Conservation (phyloP, 2,888 invertebrate genomes). For the Macrostomum cliftonense region DNA sequence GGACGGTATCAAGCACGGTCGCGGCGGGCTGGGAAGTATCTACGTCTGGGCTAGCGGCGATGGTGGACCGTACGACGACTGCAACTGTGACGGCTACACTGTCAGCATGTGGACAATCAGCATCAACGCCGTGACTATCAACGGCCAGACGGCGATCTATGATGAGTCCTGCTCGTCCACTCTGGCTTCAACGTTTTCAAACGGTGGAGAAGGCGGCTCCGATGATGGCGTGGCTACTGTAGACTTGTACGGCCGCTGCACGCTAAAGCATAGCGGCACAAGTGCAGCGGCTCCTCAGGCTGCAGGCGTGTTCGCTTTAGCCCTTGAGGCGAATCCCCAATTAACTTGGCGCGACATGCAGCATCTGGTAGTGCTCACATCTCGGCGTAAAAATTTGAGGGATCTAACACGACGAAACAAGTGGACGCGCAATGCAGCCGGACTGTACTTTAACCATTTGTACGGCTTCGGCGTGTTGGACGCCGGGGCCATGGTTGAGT, state of each 20-base stretch:
- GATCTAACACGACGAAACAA: constrained; percentile 89
- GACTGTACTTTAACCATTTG: constrained; percentile 90
- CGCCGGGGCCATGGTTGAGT: constrained; percentile 91
- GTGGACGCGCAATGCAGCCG: constrained; percentile 98
- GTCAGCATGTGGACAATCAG: constrained; percentile 99
- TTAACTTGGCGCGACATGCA: constrained; percentile 94
- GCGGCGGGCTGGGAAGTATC: constrained; percentile 35
- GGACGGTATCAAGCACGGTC: constrained; percentile 32
- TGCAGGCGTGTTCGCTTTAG: constrained; percentile 89
- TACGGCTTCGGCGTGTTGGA: constrained; percentile 96
- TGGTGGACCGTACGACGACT: constrained; percentile 36
- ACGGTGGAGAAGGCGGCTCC: constrained; percentile 61
- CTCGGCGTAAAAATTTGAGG: constrained; percentile 86
- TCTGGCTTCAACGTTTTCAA: constrained; percentile 91
- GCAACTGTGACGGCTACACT: constrained; percentile 46
- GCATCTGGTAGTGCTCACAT: constrained; percentile 86
- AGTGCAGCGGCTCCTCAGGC: constrained; percentile 98
- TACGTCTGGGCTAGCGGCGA: constrained; percentile 39
- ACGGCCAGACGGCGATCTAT: constrained; percentile 96
- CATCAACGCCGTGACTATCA: constrained; percentile 97
- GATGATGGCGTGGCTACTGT: constrained; percentile 91
- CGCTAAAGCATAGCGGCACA: constrained; percentile 93
- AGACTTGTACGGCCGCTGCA: constrained; percentile 92
- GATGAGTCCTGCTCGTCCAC: constrained; percentile 99
- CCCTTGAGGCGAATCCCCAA: constrained; percentile 77